Evolutionary conservation across 2,113 vertebrate genomes (phyloP), one percentile per base, ranked within the genome.

Genomic region (Poeciliopsis turrubarensis): DNA sequence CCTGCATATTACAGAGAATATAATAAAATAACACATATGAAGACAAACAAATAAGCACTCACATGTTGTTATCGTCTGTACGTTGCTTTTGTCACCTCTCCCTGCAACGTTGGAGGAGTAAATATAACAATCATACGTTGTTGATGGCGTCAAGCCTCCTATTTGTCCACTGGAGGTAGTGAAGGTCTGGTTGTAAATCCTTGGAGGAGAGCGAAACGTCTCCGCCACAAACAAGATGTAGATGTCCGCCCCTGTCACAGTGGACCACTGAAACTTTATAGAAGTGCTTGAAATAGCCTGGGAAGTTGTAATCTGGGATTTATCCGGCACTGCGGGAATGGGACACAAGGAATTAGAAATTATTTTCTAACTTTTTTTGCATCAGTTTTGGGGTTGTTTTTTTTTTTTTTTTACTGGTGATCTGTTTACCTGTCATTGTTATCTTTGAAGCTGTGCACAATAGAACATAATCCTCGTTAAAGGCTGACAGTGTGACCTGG

Each of bases 71-170:
- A 94, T 83, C 14, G 91, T 87, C 82, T 26, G 92, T 1, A 62
- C 75, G 9, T 0, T 74, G 72, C 95, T 93, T 25, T 74, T 77
- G 57, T 86, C 79, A 0, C 94, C 85, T 5, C 51, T 61, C 2
- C 95, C 95, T 6, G 92, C 95, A 1, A 26, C 64, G 78, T 96
- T 96, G n/a, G 82, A 81, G 29, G 94, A 70, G 60, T 82, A 89
- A 39, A 95, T 17, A 0, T 82, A 92, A 54, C 94, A 93, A 29
- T 9, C 89, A 87, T 95, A 95, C 1, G 79, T 54, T 3, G 88
- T 94, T 8, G 89, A 81, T 1, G 92, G 85, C 34, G 67, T 70
- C 54, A 96, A 89, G 27, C 70, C 75, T 1, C 73, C 44, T 22
- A 94, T 64, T 68, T 85, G 84, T 68, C 83, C 90, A 5, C 13